Conservation (phyloP, 2,888 invertebrate species). For the Mythimna ferrago region DNA sequence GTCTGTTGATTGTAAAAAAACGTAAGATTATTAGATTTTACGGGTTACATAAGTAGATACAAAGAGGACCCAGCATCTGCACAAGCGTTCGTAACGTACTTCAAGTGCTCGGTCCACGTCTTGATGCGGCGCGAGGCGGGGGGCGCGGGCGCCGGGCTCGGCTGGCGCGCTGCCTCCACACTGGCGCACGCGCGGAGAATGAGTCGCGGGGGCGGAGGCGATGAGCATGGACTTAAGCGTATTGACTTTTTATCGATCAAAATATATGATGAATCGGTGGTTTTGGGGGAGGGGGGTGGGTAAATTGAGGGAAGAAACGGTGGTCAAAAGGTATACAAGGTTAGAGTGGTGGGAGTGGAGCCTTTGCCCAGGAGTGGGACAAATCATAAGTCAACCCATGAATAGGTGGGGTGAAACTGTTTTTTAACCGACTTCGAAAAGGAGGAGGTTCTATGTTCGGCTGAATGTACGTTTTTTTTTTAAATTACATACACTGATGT, state of each 20-base stretch:
- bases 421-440: too few relatives aligned
- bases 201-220: slow-evolving; percentile 70
- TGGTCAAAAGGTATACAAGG: too few relatives aligned
- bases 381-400: neutral
- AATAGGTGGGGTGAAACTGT: too few relatives aligned
- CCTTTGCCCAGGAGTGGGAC: neutral
- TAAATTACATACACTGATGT: too few relatives aligned
- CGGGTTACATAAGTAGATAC: slow-evolving; percentile 16
- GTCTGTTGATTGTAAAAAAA: neutral
- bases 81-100: slow-evolving; percentile 82
- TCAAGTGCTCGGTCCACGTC: slow-evolving; percentile 85
- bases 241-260: neutral
- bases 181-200: slow-evolving; percentile 75
- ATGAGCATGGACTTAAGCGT: slow-evolving; percentile 56
- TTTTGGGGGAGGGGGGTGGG: neutral
- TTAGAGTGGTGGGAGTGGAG: neutral
- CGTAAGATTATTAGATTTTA: neutral
- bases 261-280: neutral
- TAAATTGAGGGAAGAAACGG: neutral
- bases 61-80: slow-evolving; percentile 66
- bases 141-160: slow-evolving; percentile 73
- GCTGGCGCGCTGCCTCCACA: slow-evolving; percentile 70
- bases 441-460: too few relatives aligned
- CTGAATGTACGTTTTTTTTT: too few relatives aligned
- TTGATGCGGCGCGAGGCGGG: slow-evolving; percentile 82